Base-by-base conservation (phyloP, 2,888 invertebrate genomes). In the Pimpla rufipes region DNA sequence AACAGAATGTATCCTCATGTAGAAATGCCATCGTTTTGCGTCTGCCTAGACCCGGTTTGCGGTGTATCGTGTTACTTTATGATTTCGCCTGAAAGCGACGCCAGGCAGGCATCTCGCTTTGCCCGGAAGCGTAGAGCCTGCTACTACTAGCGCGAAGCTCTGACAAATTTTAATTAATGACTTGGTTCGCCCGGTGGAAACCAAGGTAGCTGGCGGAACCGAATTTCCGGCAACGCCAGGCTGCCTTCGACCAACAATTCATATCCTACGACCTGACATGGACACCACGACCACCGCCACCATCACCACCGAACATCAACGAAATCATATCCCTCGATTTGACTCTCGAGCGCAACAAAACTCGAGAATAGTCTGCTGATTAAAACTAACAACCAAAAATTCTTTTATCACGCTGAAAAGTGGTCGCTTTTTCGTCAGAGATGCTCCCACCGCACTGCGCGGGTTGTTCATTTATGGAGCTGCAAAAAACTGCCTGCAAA, bases 101-200 rank as follows among this genome's bases (percentile, higher is more conserved):
- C 8, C 4, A 47, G n/a, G 13, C 59, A 23, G n/a, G 67, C 45
- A 29, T 52, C 7, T 3, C 57, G 55, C 55, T 73, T 35, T 29
- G 13, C 18, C 59, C 21, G 29, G 55, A 76, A 67, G 67, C 55
- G 37, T 21, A 35, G 11, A n/a, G 29, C 3, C 29, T 29, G 29
- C 50, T n/a, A n/a, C 35, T 23, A 18, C 23, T 21, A 13, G 21
- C 23, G 57, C 29, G 52, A 68, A 74, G 23, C 40, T 67, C 66
- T 73, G 66, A 79, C 55, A 50, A 70, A 75, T 84, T 84, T 81
- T 78, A 84, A 84, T 79, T 45, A 82, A 71, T 64, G 21, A 23
- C 50, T 40, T 23, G 57, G 68, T 42, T n/a, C 29, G 50, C 40
- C n/a, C 16, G 21, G 29, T 29, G 45, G 10, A 68, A 57, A 45